A percentile compares a stretch with the other conserved stretches of the same genome.
phyloP scores from a whole-genome alignment of 2,113 vertebrate species.

The Cacatua alba region DNA sequence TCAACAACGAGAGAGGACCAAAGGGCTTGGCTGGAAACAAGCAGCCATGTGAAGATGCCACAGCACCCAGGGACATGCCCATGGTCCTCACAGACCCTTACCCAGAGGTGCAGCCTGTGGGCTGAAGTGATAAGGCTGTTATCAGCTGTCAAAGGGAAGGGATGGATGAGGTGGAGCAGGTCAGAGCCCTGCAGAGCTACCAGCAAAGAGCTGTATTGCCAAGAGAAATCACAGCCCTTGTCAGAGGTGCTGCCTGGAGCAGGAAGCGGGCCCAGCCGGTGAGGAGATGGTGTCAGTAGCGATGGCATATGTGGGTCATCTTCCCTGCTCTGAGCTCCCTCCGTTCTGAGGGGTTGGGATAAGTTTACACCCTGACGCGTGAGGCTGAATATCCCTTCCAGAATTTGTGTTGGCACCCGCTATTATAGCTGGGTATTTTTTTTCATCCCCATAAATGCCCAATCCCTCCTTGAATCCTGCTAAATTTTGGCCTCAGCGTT shows the following conservation, averaged over 20 bases:
- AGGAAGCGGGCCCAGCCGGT: neutral
- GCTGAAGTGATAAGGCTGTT: neutral
- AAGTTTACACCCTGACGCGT: slow-evolving; percentile 48
- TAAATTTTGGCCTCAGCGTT: slow-evolving; percentile 39
- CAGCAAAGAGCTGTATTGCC: neutral
- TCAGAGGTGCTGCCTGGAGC: neutral
- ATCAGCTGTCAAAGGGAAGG: neutral
- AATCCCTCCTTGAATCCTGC: slow-evolving; percentile 3
- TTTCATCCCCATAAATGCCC: slow-evolving; percentile 1
- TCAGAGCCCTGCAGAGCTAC: neutral
- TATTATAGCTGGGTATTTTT: slow-evolving; percentile 52
- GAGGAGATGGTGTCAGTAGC: neutral
- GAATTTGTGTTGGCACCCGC: slow-evolving; percentile 41
- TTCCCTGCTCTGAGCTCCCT: neutral
- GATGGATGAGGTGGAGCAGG: neutral
- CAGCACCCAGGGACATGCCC: fast-evolving
- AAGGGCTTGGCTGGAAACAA: neutral
- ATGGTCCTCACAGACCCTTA: neutral
- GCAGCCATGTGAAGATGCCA: neutral
- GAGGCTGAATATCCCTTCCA: slow-evolving; percentile 59
- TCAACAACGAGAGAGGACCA: fast-evolving
- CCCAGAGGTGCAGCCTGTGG: neutral
- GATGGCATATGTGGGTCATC: neutral
- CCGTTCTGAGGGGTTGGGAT: neutral
- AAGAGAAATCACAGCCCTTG: neutral